These are phyloP conservation scores for Nesogale talazaci DNA, from an alignment of 2,113 vertebrate genomes.

Conservation along the genomic window DNA sequence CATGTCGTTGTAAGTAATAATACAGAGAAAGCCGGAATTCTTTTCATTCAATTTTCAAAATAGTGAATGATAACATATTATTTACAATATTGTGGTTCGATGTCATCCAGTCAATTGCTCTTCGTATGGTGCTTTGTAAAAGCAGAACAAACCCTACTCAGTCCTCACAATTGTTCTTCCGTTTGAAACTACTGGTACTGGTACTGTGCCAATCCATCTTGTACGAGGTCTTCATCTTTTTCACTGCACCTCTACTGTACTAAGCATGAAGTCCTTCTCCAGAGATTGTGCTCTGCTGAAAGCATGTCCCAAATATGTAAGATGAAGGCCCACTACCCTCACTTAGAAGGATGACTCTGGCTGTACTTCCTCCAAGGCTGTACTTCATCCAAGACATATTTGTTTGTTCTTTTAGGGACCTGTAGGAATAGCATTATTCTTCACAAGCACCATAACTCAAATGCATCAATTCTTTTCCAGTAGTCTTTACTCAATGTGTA, in stretches of 20 bases:
- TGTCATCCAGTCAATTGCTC: too few species aligned
- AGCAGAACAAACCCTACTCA: too few species aligned
- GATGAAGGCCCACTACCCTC: not conserved
- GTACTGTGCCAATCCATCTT: not conserved
- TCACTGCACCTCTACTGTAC: not conserved
- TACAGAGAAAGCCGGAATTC: too few species aligned
- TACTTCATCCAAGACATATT: not conserved
- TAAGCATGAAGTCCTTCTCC: not conserved
- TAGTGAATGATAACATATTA: too few species aligned
- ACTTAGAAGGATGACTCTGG: not conserved
- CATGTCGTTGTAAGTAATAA: too few species aligned
- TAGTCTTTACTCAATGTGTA: not conserved
- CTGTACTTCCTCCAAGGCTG: not conserved
- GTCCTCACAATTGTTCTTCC: not conserved
- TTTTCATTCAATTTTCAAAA: too few species aligned
- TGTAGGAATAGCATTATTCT: not conserved
- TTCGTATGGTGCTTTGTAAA: too few species aligned
- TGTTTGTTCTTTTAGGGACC: not conserved
- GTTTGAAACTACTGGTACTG: not conserved
- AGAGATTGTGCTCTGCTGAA: not conserved
- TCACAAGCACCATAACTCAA: not conserved
- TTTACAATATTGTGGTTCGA: too few species aligned
- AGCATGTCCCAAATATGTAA: not conserved
- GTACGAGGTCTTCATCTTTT: not conserved
- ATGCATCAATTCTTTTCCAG: not conserved